These are phyloP conservation scores for Seriola quinqueradiata DNA, from an alignment of 2,113 vertebrate species.

Conservation along the genomic window DNA sequence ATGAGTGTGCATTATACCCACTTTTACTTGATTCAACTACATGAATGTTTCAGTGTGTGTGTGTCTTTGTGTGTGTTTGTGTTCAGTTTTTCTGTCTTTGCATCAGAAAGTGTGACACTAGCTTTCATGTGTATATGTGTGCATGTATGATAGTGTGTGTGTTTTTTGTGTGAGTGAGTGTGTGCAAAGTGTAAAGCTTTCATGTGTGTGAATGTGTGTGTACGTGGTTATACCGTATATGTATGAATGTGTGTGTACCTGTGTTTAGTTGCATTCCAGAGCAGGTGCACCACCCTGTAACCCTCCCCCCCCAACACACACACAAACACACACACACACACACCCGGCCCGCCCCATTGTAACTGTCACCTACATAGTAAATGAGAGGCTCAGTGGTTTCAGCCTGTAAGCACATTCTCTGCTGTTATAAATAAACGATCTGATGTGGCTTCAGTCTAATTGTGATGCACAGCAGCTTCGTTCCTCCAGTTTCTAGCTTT, in stretches of 20 bases:
- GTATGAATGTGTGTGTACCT: constrained; percentile 14
- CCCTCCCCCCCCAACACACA: not conserved
- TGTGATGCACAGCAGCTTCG: constrained; percentile 11
- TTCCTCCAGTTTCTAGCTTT: not conserved
- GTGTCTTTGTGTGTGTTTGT: not conserved
- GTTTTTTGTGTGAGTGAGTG: no score
- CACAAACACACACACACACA: not conserved
- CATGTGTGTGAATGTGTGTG: not conserved
- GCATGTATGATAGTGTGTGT: not conserved
- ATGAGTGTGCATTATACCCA: not conserved
- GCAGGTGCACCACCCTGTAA: constrained; percentile 58
- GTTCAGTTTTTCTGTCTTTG: not conserved
- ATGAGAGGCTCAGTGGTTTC: constrained; percentile 72
- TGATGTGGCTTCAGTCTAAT: constrained; percentile 40
- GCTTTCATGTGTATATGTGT: constrained; percentile 35
- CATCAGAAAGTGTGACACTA: not conserved
- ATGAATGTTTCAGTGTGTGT: not conserved
- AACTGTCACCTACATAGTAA: constrained; percentile 79
- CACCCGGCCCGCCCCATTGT: not conserved
- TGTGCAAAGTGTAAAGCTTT: no score
- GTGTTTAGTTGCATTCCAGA: constrained; percentile 38
- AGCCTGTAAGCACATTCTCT: constrained; percentile 73
- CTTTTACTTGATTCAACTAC: no score
- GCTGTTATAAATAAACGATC: constrained; percentile 51
- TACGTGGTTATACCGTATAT: constrained; percentile 33